These are phyloP conservation scores for Gallinago paraguaiae DNA, from an alignment of 2,113 vertebrate genomes.

Conservation along the genomic window DNA sequence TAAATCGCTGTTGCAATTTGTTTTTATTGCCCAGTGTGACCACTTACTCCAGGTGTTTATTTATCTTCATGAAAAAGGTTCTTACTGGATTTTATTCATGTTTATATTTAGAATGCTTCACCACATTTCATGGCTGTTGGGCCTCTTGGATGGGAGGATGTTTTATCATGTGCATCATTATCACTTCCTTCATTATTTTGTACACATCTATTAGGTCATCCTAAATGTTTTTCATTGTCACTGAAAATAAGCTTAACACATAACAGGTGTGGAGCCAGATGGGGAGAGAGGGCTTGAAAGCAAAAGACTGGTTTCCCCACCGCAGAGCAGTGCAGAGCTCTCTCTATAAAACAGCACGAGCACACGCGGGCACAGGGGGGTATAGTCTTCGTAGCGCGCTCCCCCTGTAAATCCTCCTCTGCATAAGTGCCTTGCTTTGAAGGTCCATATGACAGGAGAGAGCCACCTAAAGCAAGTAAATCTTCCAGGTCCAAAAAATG, in stretches of 20 bases:
- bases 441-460: not conserved
- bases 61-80: not conserved
- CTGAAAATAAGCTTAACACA: slow-evolving; percentile 37
- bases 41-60: not conserved
- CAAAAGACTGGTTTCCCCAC: not conserved
- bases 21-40: not conserved
- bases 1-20: not conserved
- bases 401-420: not conserved
- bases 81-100: not conserved
- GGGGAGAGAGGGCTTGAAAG: not conserved
- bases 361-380: not conserved
- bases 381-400: not conserved
- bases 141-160: not conserved
- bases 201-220: slow-evolving; percentile 45
- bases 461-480: not conserved
- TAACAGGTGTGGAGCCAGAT: slow-evolving; percentile 40
- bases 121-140: not conserved
- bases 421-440: not conserved
- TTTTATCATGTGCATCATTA: slow-evolving; percentile 45
- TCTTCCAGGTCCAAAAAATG: not conserved
- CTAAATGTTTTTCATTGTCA: slow-evolving; percentile 28
- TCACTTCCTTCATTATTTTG: slow-evolving; percentile 54
- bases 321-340: not conserved
- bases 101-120: slow-evolving; percentile 14
- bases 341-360: not conserved